phyloP scores from a whole-genome alignment of 2,113 vertebrate genomes.

The Collichthys lucidus region DNA sequence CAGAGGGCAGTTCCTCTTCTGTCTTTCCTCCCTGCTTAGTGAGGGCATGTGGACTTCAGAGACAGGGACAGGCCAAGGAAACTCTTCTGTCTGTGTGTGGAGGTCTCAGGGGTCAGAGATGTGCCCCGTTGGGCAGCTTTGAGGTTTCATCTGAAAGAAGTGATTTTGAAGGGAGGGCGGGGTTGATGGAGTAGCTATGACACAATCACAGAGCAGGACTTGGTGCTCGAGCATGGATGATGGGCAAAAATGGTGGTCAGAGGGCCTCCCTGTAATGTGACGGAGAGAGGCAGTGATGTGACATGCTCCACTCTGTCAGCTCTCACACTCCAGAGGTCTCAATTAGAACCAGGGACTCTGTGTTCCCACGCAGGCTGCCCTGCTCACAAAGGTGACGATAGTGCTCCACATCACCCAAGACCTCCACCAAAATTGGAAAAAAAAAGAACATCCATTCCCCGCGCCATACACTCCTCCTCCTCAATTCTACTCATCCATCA shows the following conservation, averaged over 20 bases:
- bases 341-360: slow-evolving; percentile 66
- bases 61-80: slow-evolving; percentile 11
- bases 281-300: slow-evolving; percentile 66
- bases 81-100: slow-evolving; percentile 31
- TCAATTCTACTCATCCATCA: slow-evolving; percentile 26
- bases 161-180: slow-evolving; percentile 7
- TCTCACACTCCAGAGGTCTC: slow-evolving; percentile 70
- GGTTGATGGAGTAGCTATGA: slow-evolving; percentile 60
- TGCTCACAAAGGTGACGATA: slow-evolving; percentile 60
- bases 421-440: slow-evolving; percentile 33
- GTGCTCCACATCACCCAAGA: slow-evolving; percentile 32
- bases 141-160: slow-evolving; percentile 55
- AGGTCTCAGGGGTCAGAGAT: slow-evolving; percentile 59
- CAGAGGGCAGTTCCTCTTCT: slow-evolving; percentile 16
- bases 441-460: background rate
- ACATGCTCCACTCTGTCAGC: slow-evolving; percentile 70
- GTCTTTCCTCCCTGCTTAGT: slow-evolving; percentile 23
- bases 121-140: slow-evolving; percentile 51
- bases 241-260: slow-evolving; percentile 80
- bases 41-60: slow-evolving; percentile 35
- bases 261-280: slow-evolving; percentile 68
- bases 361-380: slow-evolving; percentile 46
- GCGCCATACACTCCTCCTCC: slow-evolving; percentile 2
- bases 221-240: slow-evolving; percentile 65
- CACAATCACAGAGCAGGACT: slow-evolving; percentile 64